Conservation (phyloP, 2,797 vertebrate genomes). For the Amblyopsis hoosieri region DNA sequence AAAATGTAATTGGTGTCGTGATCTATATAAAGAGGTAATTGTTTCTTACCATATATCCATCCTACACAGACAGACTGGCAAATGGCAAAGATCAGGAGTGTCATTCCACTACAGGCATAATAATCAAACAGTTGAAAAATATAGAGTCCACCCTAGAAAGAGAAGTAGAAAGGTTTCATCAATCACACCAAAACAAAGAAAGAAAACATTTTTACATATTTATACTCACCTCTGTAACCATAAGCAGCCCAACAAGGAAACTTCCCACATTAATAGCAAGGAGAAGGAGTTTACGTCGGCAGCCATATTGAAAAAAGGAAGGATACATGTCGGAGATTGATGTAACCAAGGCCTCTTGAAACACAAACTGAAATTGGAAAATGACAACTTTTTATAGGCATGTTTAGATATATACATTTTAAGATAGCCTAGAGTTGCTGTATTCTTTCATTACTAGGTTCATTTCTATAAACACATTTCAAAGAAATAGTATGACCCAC, state of each 20-base stretch:
- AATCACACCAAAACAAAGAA: background rate
- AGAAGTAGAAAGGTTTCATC: background rate
- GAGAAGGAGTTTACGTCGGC: constrained; percentile 88
- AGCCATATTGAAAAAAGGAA: constrained; percentile 76
- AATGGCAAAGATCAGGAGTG: constrained; percentile 15
- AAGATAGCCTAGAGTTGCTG: too few relatives aligned
- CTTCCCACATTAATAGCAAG: constrained; percentile 78
- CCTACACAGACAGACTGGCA: constrained; percentile 29
- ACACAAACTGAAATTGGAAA: constrained; percentile 82
- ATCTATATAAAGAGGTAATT: background rate
- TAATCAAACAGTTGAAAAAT: constrained; percentile 36
- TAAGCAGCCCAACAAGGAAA: constrained; percentile 87
- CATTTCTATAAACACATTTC: background rate
- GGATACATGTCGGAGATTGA: constrained; percentile 90
- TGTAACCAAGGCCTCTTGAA: constrained; percentile 90
- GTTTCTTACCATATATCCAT: constrained; percentile 34
- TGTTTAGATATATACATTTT: too few relatives aligned
- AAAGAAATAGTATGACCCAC: constrained; percentile 58
- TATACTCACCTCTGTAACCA: constrained; percentile 89
- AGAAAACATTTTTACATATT: background rate
- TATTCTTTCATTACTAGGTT: background rate
- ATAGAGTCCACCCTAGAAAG: constrained; percentile 38
- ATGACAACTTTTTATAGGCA: too few relatives aligned
- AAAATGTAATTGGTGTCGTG: too few relatives aligned
- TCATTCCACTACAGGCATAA: constrained; percentile 6